Conservation (phyloP, 2,797 vertebrate genomes). For the Hephaestus fuliginosus region DNA sequence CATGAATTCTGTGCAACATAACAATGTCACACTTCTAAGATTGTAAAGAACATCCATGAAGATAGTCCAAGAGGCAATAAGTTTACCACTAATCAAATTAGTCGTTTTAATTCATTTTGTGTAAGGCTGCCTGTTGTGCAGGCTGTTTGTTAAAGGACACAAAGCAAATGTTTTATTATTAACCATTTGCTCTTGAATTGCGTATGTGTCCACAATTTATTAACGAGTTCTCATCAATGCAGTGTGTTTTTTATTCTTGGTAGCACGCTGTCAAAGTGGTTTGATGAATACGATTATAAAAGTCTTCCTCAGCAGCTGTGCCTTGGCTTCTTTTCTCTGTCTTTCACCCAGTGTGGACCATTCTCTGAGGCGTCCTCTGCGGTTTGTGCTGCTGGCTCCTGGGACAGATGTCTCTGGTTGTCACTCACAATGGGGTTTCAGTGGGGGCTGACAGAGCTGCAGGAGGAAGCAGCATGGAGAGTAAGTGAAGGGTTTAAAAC, state of each 20-base stretch:
- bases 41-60: background rate
- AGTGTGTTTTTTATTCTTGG: background rate
- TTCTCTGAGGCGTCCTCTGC: slow-evolving; percentile 23
- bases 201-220: background rate
- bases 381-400: slow-evolving; percentile 49
- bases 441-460: slow-evolving; percentile 33
- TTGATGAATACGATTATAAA: slow-evolving; percentile 34
- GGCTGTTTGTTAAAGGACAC: background rate
- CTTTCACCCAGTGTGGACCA: slow-evolving; percentile 14
- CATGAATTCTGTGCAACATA: background rate
- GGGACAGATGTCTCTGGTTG: slow-evolving; percentile 74
- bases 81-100: background rate
- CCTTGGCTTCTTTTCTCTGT: slow-evolving; percentile 25
- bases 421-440: slow-evolving; percentile 38
- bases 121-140: background rate
- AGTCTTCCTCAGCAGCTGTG: slow-evolving; percentile 21
- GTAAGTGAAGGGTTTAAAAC: slow-evolving; percentile 75
- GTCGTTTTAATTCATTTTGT: background rate
- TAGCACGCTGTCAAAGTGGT: slow-evolving; percentile 24
- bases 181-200: background rate
- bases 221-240: background rate
- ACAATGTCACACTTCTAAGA: background rate
- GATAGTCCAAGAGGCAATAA: background rate
- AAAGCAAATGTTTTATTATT: background rate
- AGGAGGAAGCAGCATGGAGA: slow-evolving; percentile 46